Evolutionary conservation across 1,140 invertebrate genomes (phyloP).

Genomic region (Bombus fervidus): DNA sequence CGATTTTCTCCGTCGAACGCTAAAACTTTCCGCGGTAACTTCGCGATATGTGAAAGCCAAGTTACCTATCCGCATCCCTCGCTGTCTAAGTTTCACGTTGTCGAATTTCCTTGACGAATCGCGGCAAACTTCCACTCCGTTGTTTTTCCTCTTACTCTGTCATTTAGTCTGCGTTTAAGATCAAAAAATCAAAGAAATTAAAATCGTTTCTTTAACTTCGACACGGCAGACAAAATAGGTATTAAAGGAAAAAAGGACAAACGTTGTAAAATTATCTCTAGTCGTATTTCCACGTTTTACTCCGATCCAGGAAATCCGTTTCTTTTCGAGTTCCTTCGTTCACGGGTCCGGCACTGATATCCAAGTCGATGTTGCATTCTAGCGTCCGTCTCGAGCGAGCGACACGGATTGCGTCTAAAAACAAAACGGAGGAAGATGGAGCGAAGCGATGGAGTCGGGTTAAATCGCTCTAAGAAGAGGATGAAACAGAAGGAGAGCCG

Average conservation of each 20-base stretch:
- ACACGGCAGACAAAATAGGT: no score
- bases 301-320: no score
- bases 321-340: no score
- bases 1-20: conserved; percentile 34
- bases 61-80: conserved; percentile 11
- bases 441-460: neutral
- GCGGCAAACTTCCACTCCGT: neutral
- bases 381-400: neutral
- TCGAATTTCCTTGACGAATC: conserved; percentile 8
- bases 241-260: no score
- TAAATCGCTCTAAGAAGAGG: neutral
- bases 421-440: neutral
- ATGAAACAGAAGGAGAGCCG: neutral
- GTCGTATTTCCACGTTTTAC: no score
- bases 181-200: no score
- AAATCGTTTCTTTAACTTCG: no score
- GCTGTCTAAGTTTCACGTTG: neutral
- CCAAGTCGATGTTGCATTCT: no score
- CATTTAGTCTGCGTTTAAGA: no score
- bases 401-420: neutral
- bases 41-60: conserved; percentile 49
- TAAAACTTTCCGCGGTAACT: conserved; percentile 48
- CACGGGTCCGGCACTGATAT: no score
- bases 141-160: neutral
- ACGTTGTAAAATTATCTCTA: no score